Base-by-base conservation (phyloP, 2,888 invertebrate species). In the Nomada goodeniana region DNA sequence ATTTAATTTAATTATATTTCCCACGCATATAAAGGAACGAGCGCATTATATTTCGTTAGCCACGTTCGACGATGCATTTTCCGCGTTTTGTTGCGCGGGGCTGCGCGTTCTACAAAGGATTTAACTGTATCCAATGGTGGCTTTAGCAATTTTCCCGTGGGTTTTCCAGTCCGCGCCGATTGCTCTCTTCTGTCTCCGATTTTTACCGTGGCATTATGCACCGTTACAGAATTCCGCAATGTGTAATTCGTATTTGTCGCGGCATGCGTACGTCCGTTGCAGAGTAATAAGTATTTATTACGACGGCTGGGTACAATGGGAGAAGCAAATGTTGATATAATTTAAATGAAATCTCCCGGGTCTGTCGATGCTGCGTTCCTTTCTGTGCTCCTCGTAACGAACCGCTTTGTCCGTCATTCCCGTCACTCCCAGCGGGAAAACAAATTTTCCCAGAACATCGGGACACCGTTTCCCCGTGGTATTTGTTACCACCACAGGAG, bases 231-330 rank as follows among this genome's bases (percentile, higher is more conserved):
- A 64, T 10, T 13, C 47, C n/a, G 10, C 18, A n/a, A 0, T 0
- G 68, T 11, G 50, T 69, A 76, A 69, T 52, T 52, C 57, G 44
- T 69, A 69, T 76, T 79, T 79, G 76, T 59, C n/a, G 57, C 76
- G 52, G 57, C 29, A 26, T 20, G 47, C 47, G 7, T n/a, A 44
- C 53, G 60, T n/a, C n/a, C 77, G 44, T 18, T 9, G 47, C 23
- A 18, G n/a, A 60, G 29, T 20, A 7, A 36, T 20, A 7, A 36
- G n/a, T 23, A 55, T 74, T 67, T 55, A 61, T 77, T 67, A 36
- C 52, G 20, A 15, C 9, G 36, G 44, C 18, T 5, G 29, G 13
- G 9, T 20, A 50, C 53, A 23, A 36, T n/a, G 36, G 47, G 9
- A n/a, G 15, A 36, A 44, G 50, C 68, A 47, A 67, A 67, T 60